These are phyloP conservation scores for Threskiornis aethiopicus DNA, from an alignment of 2,797 vertebrate species.

Conservation along the genomic window DNA sequence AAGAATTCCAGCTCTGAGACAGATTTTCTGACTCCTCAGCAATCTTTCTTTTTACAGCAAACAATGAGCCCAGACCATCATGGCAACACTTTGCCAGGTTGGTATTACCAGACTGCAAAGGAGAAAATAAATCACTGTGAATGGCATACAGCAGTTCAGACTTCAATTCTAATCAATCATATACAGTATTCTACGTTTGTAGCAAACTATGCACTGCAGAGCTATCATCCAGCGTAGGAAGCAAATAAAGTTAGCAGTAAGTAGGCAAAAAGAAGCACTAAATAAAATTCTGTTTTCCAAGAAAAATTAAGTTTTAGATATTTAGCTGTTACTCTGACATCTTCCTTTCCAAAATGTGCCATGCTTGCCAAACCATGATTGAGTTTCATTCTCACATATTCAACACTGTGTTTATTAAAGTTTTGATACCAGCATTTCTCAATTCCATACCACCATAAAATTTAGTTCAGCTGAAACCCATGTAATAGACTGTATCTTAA, in stretches of 20 bases:
- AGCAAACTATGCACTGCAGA: background rate
- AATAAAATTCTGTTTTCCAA: background rate
- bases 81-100: background rate
- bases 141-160: background rate
- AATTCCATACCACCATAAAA: background rate
- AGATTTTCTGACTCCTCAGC: background rate
- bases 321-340: background rate
- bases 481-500: background rate
- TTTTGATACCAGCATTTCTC: background rate
- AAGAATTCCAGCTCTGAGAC: background rate
- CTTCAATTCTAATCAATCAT: background rate
- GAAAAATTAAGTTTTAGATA: background rate
- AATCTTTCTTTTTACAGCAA: background rate
- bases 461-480: background rate
- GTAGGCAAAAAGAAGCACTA: background rate
- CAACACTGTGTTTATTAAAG: background rate
- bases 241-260: background rate
- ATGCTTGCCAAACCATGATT: background rate
- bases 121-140: background rate
- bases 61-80: accelerated
- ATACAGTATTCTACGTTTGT: background rate
- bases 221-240: background rate
- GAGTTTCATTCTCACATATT: background rate
- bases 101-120: background rate
- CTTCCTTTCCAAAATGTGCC: background rate